Percentiles rank a stretch among this genome's conserved stretches.
Evolutionary conservation across 2,797 vertebrate genomes (phyloP).

Genomic region (Heliangelus exortis): DNA sequence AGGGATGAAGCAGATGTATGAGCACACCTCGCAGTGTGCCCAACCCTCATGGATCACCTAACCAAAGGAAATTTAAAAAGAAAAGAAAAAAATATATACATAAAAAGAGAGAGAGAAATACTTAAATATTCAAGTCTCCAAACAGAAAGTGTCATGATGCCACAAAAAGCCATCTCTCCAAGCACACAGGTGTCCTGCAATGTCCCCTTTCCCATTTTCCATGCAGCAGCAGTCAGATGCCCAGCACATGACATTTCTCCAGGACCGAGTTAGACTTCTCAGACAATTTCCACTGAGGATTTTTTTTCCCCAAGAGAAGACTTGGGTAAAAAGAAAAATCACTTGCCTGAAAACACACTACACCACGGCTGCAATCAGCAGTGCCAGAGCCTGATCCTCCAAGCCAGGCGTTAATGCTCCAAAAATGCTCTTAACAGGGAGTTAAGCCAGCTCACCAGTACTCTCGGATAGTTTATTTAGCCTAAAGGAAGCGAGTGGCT

Average conservation of each 20-base stretch:
- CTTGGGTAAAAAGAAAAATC: not conserved
- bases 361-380: not conserved
- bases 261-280: not conserved
- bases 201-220: accelerated
- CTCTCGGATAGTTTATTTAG: not conserved
- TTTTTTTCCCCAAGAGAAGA: not conserved
- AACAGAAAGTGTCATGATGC: not conserved
- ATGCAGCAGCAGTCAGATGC: too few species aligned
- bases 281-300: not conserved
- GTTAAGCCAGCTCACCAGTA: not conserved
- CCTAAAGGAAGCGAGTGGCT: not conserved
- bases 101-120: not conserved
- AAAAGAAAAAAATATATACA: too few species aligned
- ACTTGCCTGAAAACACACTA: constrained; percentile 3
- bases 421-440: not conserved
- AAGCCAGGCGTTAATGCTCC: not conserved
- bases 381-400: not conserved
- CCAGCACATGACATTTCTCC: not conserved
- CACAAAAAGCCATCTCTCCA: not conserved
- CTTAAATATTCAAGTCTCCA: not conserved
- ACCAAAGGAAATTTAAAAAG: not conserved
- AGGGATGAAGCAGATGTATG: not conserved
- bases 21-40: not conserved
- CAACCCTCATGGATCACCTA: not conserved
- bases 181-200: not conserved